These are phyloP conservation scores for Aurelia sp. DNA, from an alignment of 30 jellyfish, hydroid and myxozoan species.

Conservation along the genomic window DNA sequence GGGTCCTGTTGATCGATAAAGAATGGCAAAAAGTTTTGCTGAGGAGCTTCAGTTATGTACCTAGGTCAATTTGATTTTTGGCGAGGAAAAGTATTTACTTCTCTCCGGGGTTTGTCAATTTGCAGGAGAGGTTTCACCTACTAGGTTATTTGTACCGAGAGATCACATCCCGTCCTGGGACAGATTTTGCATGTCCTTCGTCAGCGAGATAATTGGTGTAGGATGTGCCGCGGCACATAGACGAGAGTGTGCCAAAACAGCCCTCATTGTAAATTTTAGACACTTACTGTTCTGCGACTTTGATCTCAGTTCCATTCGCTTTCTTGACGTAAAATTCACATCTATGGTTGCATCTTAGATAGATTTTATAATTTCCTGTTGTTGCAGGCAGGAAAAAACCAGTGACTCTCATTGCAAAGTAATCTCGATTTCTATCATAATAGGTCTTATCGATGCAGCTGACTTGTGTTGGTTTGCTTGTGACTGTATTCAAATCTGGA, in stretches of 20 bases:
- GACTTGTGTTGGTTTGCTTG: constrained; percentile 30
- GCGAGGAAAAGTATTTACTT: no score
- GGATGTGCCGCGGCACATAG: no score
- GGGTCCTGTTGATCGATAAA: no score
- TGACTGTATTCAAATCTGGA: constrained; percentile 10
- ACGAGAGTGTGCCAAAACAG: not conserved
- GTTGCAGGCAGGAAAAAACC: constrained; percentile 19
- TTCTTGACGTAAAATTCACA: constrained; percentile 16
- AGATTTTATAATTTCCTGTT: not conserved
- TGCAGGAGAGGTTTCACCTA: no score
- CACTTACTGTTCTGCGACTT: constrained; percentile 44
- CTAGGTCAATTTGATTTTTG: no score
- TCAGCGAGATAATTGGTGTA: no score
- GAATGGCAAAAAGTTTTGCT: no score
- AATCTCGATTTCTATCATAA: constrained; percentile 4
- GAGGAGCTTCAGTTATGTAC: no score
- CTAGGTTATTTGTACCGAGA: no score
- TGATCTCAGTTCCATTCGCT: constrained; percentile 15
- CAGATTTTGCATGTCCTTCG: no score
- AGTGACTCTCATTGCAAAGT: constrained; percentile 29
- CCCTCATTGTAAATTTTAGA: not conserved
- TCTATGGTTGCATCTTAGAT: constrained; percentile 4
- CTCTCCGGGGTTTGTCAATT: no score
- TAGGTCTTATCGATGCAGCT: constrained; percentile 24
- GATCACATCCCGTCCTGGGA: no score